A percentile compares a stretch with the other conserved stretches of the same genome.
These are phyloP conservation scores for Alitta virens DNA, from an alignment of 2,888 invertebrate species.

Conservation along the genomic window DNA sequence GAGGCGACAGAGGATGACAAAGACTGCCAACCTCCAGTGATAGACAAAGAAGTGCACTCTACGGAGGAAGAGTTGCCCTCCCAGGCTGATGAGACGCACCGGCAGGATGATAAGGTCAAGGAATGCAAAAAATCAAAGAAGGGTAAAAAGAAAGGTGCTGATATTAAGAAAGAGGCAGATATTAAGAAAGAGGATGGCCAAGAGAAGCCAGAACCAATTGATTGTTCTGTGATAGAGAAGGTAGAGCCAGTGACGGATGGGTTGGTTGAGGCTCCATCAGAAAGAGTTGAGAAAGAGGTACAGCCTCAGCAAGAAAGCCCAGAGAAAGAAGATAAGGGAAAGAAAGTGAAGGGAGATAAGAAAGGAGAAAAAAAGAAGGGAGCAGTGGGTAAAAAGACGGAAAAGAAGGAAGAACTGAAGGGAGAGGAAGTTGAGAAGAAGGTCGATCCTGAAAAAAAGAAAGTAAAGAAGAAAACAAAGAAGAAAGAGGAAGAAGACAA, in stretches of 20 bases:
- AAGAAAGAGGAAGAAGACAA: constrained; percentile 9
- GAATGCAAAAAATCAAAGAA: not conserved
- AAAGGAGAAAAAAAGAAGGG: not conserved
- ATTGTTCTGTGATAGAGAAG: not conserved
- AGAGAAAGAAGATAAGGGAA: constrained; percentile 6
- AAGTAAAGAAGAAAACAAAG: constrained; percentile 16
- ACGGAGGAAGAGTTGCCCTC: not conserved
- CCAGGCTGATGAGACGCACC: not conserved
- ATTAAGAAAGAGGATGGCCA: not conserved
- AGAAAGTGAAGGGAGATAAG: constrained; percentile 1
- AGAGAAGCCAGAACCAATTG: not conserved
- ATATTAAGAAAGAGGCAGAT: not conserved
- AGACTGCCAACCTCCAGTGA: not conserved
- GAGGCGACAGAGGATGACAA: not conserved
- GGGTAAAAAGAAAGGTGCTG: not conserved
- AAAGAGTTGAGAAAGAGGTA: not conserved
- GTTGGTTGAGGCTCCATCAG: not conserved
- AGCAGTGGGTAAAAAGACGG: not conserved
- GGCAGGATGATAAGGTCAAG: not conserved
- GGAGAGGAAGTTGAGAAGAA: constrained; percentile 9
- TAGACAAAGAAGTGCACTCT: not conserved
- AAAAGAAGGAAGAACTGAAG: constrained; percentile 3
- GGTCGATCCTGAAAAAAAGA: constrained; percentile 9
- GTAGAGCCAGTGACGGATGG: not conserved
- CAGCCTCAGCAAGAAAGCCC: not conserved